Conservation (phyloP, 2,797 vertebrate genomes). For the Gastrophryne carolinensis region DNA sequence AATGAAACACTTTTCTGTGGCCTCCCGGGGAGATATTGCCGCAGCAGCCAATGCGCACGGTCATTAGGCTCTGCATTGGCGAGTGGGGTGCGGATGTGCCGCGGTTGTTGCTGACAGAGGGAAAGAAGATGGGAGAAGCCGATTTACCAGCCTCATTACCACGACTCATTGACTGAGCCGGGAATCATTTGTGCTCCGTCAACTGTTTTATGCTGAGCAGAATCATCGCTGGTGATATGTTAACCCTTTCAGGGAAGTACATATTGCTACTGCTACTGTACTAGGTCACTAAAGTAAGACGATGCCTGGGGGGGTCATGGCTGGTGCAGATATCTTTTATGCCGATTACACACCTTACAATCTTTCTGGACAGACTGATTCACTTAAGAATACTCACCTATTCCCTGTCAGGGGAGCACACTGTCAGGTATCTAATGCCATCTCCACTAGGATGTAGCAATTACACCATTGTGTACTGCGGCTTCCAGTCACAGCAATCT, state of each 20-base stretch:
- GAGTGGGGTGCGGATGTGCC: background rate
- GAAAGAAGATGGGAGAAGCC: background rate
- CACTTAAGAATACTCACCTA: too few relatives aligned
- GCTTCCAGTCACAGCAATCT: too few relatives aligned
- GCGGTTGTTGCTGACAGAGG: background rate
- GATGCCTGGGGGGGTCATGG: too few relatives aligned
- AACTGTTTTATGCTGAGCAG: background rate
- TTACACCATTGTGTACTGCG: too few relatives aligned
- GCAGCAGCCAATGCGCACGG: background rate
- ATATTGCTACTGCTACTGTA: background rate
- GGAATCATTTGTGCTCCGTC: conserved; percentile 5
- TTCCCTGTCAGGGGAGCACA: too few relatives aligned
- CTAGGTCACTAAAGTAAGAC: too few relatives aligned
- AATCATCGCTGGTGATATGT: background rate
- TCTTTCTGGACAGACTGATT: too few relatives aligned
- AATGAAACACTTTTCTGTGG: background rate
- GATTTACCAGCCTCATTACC: background rate
- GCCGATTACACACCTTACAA: too few relatives aligned
- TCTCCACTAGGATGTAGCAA: too few relatives aligned
- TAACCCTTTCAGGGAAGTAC: background rate
- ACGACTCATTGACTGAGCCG: background rate
- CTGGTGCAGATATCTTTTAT: too few relatives aligned
- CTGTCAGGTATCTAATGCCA: too few relatives aligned
- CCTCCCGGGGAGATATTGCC: background rate
- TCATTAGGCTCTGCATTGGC: background rate